Percentiles rank a stretch among this genome's conserved stretches.
These are phyloP conservation scores for Chaetorhynchus papuensis DNA, from an alignment of 2,113 vertebrate genomes.

Conservation along the genomic window DNA sequence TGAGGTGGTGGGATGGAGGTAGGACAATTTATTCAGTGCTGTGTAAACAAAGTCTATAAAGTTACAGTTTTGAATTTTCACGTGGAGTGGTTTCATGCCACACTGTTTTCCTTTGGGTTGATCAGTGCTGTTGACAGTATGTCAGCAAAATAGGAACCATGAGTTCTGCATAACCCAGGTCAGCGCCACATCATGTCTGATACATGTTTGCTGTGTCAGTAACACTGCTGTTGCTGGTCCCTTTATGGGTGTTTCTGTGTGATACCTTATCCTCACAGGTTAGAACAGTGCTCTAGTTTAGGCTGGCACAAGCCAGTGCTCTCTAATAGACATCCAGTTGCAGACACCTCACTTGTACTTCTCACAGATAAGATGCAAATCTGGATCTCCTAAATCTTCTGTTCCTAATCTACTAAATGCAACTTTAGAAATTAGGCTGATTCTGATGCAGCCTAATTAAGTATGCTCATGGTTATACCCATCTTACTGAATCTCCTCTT, in stretches of 20 bases:
- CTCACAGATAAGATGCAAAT: not conserved
- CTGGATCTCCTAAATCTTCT: not conserved
- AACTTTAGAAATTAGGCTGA: not conserved
- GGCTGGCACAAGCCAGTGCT: not conserved
- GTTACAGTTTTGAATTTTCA: not conserved
- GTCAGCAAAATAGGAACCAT: not conserved
- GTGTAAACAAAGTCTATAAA: not conserved
- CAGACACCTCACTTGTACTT: not conserved
- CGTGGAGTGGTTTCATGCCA: not conserved
- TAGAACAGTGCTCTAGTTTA: not conserved
- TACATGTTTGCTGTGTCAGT: not conserved
- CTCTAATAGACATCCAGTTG: not conserved
- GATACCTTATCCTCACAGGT: not conserved
- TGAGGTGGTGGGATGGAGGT: not conserved
- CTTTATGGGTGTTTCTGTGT: not conserved
- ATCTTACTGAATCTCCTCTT: not conserved
- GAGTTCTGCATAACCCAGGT: not conserved
- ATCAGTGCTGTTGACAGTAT: not conserved
- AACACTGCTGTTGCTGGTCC: not conserved
- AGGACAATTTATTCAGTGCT: not conserved
- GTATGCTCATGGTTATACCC: not conserved
- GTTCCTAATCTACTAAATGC: not conserved
- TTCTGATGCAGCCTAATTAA: not conserved
- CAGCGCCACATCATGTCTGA: not conserved
- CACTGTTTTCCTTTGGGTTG: not conserved